Base-by-base conservation (phyloP, 2,113 vertebrate species). In the Pterocles burchelli region DNA sequence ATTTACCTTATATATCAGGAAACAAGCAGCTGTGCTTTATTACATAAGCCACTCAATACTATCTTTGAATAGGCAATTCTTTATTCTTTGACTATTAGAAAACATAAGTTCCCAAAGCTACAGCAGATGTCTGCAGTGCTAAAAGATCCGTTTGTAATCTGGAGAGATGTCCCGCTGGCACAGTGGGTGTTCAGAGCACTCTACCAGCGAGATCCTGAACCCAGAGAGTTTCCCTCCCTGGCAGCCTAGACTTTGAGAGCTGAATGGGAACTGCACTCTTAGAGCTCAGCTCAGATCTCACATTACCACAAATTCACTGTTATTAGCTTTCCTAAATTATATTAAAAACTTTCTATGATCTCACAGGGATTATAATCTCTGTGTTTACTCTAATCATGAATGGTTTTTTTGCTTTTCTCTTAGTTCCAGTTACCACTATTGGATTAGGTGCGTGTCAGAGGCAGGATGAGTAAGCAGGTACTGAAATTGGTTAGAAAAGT, bases 11-110 rank as follows among this genome's bases (percentile, higher is more conserved):
- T 88, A 86, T 80, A 97, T 95, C 91, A 97, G 91, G 96, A 96
- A 97, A 97, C 73, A 95, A 96, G 90, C 97, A 98, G 97, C 96
- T 98, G 97, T 26, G 28, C 67, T 97, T 97, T 98, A 97, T 97
- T 97, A 95, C 83, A 91, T 93, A 97, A 98, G 67, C 85, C 73
- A 96, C 77, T 97, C 92, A 93, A 79, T 91, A 98, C 96, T 97
- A 98, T 97, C 92, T 97, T 96, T 95, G 95, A 97, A 96, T 90
- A 96, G 96, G 97, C 95, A 97, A 98, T 97, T 96, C 91, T 97
- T 98, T 97, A 97, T 97, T 97, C 93, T 97, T 95, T 83, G 85
- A 88, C 94, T 97, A 88, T 94, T 93, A 94, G 79, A 96, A 98
- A 97, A 97, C 58, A 52, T 88, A 97, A 97, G 87, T 97, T 96